Conservation (phyloP, 2,113 vertebrate species). For the Coryphaenoides rupestris region DNA sequence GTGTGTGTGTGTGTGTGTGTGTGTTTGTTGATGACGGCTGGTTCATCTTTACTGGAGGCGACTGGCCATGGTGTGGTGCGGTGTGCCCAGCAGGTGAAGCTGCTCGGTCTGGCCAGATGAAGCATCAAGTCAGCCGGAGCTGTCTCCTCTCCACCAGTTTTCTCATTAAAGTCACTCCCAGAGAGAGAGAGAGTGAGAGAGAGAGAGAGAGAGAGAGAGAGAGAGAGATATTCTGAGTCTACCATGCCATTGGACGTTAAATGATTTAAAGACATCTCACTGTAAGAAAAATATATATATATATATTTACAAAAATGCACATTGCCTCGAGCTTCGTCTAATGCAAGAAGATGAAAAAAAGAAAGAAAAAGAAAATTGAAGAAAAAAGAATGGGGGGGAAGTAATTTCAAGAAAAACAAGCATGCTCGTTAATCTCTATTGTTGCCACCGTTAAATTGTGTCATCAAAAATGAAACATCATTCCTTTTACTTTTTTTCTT, state of each 20-base stretch:
- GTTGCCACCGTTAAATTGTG: conserved; percentile 47
- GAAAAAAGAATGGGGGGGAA: conserved; percentile 7
- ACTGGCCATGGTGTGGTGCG: not conserved
- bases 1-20: not conserved
- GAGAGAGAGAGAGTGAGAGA: not conserved
- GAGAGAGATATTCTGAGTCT: too few relatives aligned
- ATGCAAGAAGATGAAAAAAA: not conserved
- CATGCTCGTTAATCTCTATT: conserved; percentile 51
- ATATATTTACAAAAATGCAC: not conserved
- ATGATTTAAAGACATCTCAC: too few relatives aligned
- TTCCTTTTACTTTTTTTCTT: conserved; percentile 47
- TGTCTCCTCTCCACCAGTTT: not conserved
- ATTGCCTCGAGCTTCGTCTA: not conserved
- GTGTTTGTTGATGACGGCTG: not conserved
- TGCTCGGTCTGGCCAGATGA: not conserved
- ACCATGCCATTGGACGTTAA: too few relatives aligned
- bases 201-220: too few relatives aligned
- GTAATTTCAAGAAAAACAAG: conserved; percentile 14
- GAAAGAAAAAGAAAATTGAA: conserved; percentile 11
- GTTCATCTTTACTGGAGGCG: not conserved
- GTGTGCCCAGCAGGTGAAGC: not conserved
- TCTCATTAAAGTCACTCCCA: not conserved
- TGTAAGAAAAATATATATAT: not conserved
- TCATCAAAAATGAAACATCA: conserved; percentile 36
- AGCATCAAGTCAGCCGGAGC: not conserved